Evolutionary conservation across 2,797 vertebrate species (phyloP).

Genomic region (Buceros bicornis): DNA sequence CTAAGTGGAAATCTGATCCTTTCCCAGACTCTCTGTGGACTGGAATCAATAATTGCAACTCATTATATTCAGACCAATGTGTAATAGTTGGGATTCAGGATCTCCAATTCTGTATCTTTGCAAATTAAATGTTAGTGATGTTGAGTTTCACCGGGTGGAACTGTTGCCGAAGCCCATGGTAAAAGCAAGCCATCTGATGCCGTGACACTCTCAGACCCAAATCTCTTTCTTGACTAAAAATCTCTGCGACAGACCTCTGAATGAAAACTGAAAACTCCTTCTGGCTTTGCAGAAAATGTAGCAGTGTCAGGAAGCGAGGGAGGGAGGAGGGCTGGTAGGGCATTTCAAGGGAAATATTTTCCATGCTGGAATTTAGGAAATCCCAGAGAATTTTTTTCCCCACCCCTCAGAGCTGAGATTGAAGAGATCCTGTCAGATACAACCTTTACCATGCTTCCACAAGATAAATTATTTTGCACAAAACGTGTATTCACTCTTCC

Average conservation of each 20-base stretch:
- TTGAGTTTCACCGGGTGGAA: constrained; percentile 37
- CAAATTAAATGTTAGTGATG: constrained; percentile 49
- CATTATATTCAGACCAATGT: constrained; percentile 53
- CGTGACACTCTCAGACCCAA: neutral
- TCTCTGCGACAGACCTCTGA: constrained; percentile 39
- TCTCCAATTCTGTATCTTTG: constrained; percentile 50
- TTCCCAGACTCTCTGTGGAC: constrained; percentile 74
- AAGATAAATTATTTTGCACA: neutral
- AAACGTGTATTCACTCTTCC: neutral
- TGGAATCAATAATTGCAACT: constrained; percentile 68
- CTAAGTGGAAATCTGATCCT: constrained; percentile 69
- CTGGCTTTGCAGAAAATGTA: neutral
- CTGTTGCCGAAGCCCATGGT: neutral
- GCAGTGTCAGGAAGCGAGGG: neutral
- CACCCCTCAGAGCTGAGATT: neutral
- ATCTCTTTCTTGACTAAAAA: constrained; percentile 27
- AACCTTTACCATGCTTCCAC: constrained; percentile 9
- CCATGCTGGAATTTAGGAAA: constrained; percentile 16
- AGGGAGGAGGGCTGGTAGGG: neutral
- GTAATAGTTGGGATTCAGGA: constrained; percentile 57
- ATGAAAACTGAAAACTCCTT: constrained; percentile 33
- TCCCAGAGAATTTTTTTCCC: neutral
- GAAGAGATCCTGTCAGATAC: neutral
- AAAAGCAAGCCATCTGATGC: constrained; percentile 17
- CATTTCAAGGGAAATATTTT: constrained; percentile 18